phyloP scores from a whole-genome alignment of 2,113 vertebrate genomes.

The Silurus meridionalis region DNA sequence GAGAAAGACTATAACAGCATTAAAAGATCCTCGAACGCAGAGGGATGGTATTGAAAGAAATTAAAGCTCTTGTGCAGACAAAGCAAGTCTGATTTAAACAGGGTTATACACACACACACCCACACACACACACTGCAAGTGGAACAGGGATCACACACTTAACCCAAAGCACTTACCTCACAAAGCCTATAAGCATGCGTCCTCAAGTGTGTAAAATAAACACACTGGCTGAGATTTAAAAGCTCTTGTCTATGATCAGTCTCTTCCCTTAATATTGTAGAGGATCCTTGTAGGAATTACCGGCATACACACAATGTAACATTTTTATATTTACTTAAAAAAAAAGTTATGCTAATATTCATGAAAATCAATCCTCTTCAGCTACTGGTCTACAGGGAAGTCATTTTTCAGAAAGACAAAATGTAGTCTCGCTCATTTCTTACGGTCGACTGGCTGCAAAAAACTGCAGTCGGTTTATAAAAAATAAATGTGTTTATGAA shows the following conservation, averaged over 20 bases:
- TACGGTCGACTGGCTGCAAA: not conserved
- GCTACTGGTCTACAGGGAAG: not conserved
- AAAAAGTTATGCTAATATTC: not conserved
- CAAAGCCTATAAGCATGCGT: not conserved
- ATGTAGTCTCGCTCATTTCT: not conserved
- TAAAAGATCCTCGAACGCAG: not conserved
- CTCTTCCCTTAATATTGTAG: not conserved
- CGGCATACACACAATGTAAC: not conserved
- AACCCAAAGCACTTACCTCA: not conserved
- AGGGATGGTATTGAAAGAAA: not conserved
- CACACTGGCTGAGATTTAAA: not conserved
- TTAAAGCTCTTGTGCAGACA: not conserved
- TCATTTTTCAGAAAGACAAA: not conserved
- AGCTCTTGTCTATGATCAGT: not conserved
- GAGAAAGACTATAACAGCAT: not conserved
- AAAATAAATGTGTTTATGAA: not conserved
- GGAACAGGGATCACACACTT: not conserved
- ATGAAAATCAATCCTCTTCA: constrained; percentile 1
- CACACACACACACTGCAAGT: not conserved
- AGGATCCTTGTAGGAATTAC: too few relatives aligned
- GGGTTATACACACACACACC: not conserved
- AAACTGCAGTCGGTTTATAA: not conserved
- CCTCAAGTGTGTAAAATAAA: constrained; percentile 6
- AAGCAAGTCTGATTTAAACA: not conserved
- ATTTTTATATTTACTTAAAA: not conserved